phyloP scores from a whole-genome alignment of 2,888 invertebrate species.

The Drosophila kuntzei region DNA sequence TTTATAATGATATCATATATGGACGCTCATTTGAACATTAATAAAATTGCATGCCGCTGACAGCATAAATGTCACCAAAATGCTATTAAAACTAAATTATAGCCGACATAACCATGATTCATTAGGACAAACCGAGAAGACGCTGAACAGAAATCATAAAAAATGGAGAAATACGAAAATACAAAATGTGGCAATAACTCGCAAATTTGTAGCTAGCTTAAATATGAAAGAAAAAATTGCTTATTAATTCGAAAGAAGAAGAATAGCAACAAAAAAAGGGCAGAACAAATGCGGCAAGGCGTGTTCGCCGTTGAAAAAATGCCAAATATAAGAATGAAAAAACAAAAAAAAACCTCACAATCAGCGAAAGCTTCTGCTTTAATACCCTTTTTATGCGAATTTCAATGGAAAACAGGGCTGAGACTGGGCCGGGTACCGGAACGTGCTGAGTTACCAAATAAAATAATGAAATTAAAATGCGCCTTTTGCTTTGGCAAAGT shows the following conservation, averaged over 20 bases:
- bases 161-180: slow-evolving; percentile 28
- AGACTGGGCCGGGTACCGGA: slow-evolving; percentile 7
- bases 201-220: slow-evolving; percentile 76
- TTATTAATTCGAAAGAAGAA: slow-evolving; percentile 70
- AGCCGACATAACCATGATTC: slow-evolving; percentile 80
- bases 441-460: slow-evolving; percentile 38
- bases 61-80: slow-evolving; percentile 81
- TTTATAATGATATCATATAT: slow-evolving; percentile 74
- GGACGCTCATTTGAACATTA: slow-evolving; percentile 72
- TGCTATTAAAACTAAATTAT: slow-evolving; percentile 80
- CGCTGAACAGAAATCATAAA: slow-evolving; percentile 49
- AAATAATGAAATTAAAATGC: slow-evolving; percentile 75
- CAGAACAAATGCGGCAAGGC: slow-evolving; percentile 48
- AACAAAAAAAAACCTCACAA: slow-evolving; percentile 37
- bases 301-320: slow-evolving; percentile 64
- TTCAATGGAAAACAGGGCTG: slow-evolving; percentile 48
- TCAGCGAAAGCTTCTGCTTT: slow-evolving; percentile 51
- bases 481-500: slow-evolving; percentile 69
- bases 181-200: slow-evolving; percentile 66
- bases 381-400: slow-evolving; percentile 75
- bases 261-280: slow-evolving; percentile 32
- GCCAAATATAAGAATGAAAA: slow-evolving; percentile 48
- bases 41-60: slow-evolving; percentile 77
- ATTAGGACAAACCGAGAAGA: slow-evolving; percentile 52
- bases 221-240: slow-evolving; percentile 52